Evolutionary conservation across 1,140 invertebrate genomes (phyloP), one percentile per base, ranked within the genome.

Genomic region (Drosophila ogumai): DNA sequence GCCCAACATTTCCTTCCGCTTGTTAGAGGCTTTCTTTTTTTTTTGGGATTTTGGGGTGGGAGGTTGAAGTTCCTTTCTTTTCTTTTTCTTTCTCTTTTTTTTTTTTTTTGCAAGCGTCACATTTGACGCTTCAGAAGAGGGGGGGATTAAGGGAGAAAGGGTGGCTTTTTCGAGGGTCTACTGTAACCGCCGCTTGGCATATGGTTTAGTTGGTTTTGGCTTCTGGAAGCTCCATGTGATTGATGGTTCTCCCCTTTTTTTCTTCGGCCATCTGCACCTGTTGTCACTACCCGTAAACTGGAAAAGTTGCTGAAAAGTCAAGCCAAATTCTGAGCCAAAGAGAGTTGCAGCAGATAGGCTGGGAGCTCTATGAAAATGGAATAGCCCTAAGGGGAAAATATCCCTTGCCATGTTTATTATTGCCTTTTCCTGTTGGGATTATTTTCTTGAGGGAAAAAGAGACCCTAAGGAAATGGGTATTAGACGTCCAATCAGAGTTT

Each of bases 1-100:
- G 69, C 60, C 69, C 57, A 75, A 67, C 78, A 61, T 71, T 80
- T 87, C 80, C 84, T 80, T 88, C 75, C 84, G 54, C 61, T 79
- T 63, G 58, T 74, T 74, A 74, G 32, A 50, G 40, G 31, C 32
- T 55, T 55, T 55, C 50, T 65, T 72, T 60, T 75, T 40, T 40
- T 44, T 43, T 43, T 0, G 10, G 41, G 19, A 36, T 34, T 46
- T 46, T 15, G 10, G 41, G 34, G 67, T 36, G 12, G 49, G 57
- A 54, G 46, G n/a, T n/a, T 40, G 47, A 1, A 55, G 15, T 32
- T 57, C 13, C 32, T 50, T 69, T 58, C 17, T 25, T 47, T 41
- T 15, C 22, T 31, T 34, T 43, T 34, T 43, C 13, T 22, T 22
- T 22, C 22, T 22, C 2, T 41, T 2, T n/a, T 28, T 36, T 56